Conservation (phyloP, 2,797 vertebrate genomes). For the Labeo calbasu region DNA sequence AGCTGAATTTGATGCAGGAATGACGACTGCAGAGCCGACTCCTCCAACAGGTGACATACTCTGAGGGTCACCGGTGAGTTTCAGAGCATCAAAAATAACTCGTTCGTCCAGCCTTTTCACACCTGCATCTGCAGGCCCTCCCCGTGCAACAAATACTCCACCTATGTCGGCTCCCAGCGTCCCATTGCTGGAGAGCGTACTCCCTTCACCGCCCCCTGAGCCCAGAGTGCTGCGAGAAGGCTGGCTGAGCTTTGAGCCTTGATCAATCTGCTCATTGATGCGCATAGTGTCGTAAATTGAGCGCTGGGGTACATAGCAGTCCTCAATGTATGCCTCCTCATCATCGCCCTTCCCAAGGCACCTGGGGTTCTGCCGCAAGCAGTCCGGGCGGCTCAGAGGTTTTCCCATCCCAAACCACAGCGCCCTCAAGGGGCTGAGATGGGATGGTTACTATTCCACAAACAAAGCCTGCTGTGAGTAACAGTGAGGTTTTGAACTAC, state of each 20-base stretch:
- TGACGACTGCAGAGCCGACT: conserved; percentile 69
- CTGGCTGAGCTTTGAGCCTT: conserved; percentile 92
- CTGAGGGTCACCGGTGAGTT: conserved; percentile 89
- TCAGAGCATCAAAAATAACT: conserved; percentile 96
- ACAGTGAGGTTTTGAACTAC: conserved; percentile 29
- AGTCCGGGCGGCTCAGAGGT: conserved; percentile 96
- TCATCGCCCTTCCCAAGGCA: conserved; percentile 97
- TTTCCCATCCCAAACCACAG: conserved; percentile 87
- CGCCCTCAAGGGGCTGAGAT: conserved; percentile 56
- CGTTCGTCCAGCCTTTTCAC: conserved; percentile 90
- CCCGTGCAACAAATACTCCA: conserved; percentile 83
- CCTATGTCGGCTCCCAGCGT: conserved; percentile 85
- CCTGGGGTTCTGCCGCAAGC: conserved; percentile 93
- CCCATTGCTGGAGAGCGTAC: conserved; percentile 94
- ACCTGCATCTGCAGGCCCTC: conserved; percentile 70
- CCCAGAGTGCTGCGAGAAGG: conserved; percentile 90
- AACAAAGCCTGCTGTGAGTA: conserved; percentile 48
- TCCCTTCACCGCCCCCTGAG: conserved; percentile 85
- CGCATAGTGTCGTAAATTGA: conserved; percentile 99
- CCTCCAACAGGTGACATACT: conserved; percentile 82
- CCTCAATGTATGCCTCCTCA: conserved; percentile 97
- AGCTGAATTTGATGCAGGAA: conserved; percentile 72
- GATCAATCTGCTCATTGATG: conserved; percentile 98
- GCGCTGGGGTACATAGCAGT: conserved; percentile 96
- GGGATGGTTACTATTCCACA: conserved; percentile 46